Evolutionary conservation across 2,888 invertebrate species (phyloP), one percentile per base, ranked within the genome.

Genomic region (Drosophila picticornis): DNA sequence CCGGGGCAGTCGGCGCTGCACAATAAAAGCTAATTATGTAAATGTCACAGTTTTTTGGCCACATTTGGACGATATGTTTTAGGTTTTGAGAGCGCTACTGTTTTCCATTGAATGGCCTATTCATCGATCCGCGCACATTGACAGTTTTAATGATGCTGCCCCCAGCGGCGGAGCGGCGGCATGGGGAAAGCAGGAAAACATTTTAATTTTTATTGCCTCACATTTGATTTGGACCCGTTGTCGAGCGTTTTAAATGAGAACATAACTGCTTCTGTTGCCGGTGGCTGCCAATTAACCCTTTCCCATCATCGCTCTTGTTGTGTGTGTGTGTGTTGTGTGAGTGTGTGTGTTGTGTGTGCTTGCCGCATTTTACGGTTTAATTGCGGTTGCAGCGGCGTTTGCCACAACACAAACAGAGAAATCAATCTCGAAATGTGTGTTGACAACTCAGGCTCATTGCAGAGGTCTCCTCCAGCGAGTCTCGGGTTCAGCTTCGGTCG

Each of bases 11-110:
- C 64, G 77, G 67, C 55, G 60, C 66, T 53, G 43, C 73, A 79
- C 79, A 90, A 91, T 91, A 91, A 90, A 91, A 88, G 59, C 81
- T 84, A 90, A 91, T 92, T 91, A 91, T 90, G 91, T 89, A 85
- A 91, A 90, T 92, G 79, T 81, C 78, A 81, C 80, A 78, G 65
- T 63, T 69, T 66, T 46, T 66, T 69, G 60, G 59, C 48, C 32
- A 60, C 50, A 64, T 59, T 61, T 57, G n/a, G 38, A 61, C 13
- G 25, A 60, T 56, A 55, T 66, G 9, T 22, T 31, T 22, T 16
- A 5, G 0, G 16, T 34, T 69, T 67, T 59, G 46, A 64, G 68
- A 69, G 51, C 31, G 78, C 84, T 81, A 75, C 81, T 84, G 81
- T 83, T 77, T 61, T 61, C 6, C 25, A 25, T 9, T 46, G 68